These are phyloP conservation scores for Nannoperca australis DNA, from an alignment of 2,797 vertebrate genomes.

Conservation along the genomic window DNA sequence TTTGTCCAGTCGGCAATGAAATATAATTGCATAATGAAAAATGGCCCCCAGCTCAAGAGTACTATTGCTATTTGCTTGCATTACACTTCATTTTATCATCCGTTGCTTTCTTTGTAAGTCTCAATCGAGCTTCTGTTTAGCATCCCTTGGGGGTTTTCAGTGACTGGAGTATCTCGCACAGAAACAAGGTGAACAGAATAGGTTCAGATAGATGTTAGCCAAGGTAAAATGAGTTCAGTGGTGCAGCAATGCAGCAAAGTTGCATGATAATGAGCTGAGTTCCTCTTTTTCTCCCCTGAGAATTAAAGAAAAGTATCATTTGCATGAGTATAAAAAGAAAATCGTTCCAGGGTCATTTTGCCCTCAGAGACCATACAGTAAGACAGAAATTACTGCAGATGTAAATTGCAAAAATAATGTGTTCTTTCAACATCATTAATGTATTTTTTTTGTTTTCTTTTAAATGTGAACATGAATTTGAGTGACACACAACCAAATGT, in stretches of 20 bases:
- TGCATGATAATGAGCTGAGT: constrained; percentile 69
- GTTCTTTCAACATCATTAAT: neutral
- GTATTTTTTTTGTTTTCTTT: neutral
- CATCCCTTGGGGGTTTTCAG: constrained; percentile 48
- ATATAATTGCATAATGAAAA: constrained; percentile 66
- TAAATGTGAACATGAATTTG: constrained; percentile 1
- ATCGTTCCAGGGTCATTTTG: constrained; percentile 33
- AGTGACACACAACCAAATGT: neutral
- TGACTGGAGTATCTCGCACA: constrained; percentile 38
- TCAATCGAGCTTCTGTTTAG: constrained; percentile 35
- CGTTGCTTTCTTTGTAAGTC: constrained; percentile 39
- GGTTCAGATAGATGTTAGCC: constrained; percentile 53
- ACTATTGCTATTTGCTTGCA: constrained; percentile 37
- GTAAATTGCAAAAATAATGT: constrained; percentile 2
- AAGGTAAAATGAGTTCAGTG: constrained; percentile 57
- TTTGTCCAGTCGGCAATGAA: constrained; percentile 67
- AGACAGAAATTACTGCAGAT: constrained; percentile 18
- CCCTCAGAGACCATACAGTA: constrained; percentile 28
- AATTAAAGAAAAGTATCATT: constrained; percentile 58
- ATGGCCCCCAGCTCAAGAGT: constrained; percentile 32
- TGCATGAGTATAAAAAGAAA: constrained; percentile 50
- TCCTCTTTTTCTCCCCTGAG: constrained; percentile 51
- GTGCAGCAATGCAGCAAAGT: constrained; percentile 66
- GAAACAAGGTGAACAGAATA: constrained; percentile 49
- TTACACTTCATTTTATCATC: constrained; percentile 61